Base-by-base conservation (phyloP, 2,113 vertebrate genomes). In the Puffinus mauretanicus region DNA sequence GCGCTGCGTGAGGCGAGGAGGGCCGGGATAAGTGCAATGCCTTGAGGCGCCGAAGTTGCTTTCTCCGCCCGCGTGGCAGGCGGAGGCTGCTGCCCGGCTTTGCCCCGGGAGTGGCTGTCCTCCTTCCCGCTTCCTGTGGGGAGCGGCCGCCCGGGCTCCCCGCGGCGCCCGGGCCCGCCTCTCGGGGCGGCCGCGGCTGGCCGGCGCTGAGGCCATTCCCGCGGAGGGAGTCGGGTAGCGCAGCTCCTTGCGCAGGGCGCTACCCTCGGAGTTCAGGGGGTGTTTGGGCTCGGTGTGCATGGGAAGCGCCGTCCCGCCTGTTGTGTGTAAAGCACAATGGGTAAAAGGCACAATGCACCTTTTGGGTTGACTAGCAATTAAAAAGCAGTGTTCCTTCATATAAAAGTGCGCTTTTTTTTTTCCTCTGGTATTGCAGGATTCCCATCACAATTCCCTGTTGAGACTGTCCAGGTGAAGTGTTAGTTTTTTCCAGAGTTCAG, bases 281-380 rank as follows among this genome's bases (percentile, higher is more conserved):
- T 1, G 51, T 4, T 19, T 16, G 34, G 34, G 65, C 21, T 40
- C 11, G 11, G 40, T 3, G 34, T 5, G 38, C 46, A 46, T 19
- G 1, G 16, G 4, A 21, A n/a, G 11, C 46, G 11, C 38, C 0
- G 14, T 19, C 44, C 38, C 12, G 26, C 32, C 7, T 2, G 22
- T 2, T 5, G 36, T 4, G 2, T 6, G 0, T 4, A 4, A 19
- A 22, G 46, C 13, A 9, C 40, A 40, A 40, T 40, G 27, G 20
- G 51, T 12, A 13, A 62, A 47, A 40, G 42, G 13, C 62, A 3
- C 38, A 3, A 2, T 1, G 44, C 44, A 0, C 24, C 0, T 2
- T 61, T 25, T 32, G 26, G 27, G 19, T 17, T 30, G 24, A 11
- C 42, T 36, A 16, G 26, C 36, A 29, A 29, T 61, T 54, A 21